phyloP scores from a whole-genome alignment of 2,797 vertebrate species.

The Xenopus petersii region DNA sequence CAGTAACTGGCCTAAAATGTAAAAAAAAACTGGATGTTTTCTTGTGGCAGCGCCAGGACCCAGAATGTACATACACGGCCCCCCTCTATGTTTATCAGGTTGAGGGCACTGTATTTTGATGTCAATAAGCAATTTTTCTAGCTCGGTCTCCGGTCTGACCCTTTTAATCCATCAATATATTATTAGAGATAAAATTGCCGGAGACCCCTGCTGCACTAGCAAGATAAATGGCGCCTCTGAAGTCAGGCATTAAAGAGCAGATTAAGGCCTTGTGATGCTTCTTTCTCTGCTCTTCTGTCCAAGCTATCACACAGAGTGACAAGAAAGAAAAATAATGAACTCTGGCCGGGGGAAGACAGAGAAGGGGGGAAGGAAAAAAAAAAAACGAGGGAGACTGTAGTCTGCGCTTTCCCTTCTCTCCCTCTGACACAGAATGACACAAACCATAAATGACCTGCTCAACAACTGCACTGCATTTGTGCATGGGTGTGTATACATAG shows the following conservation, averaged over 20 bases:
- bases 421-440: slow-evolving; percentile 32
- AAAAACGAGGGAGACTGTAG: slow-evolving; percentile 73
- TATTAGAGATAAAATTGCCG: slow-evolving; percentile 99
- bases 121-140: slow-evolving; percentile 99
- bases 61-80: slow-evolving; percentile 74
- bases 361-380: slow-evolving; percentile 65
- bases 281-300: slow-evolving; percentile 99
- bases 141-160: slow-evolving; percentile 99
- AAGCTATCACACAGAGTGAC: slow-evolving; percentile 99
- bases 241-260: slow-evolving; percentile 99
- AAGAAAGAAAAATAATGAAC: slow-evolving; percentile 99
- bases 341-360: slow-evolving; percentile 89
- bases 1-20: slow-evolving; percentile 56
- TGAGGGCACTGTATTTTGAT: slow-evolving; percentile 99
- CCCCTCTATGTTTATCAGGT: slow-evolving; percentile 99
- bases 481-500: not conserved
- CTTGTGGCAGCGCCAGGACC: slow-evolving; percentile 33
- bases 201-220: slow-evolving; percentile 99
- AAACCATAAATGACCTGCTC: slow-evolving; percentile 12
- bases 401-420: slow-evolving; percentile 31
- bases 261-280: slow-evolving; percentile 99
- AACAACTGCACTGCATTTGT: not conserved
- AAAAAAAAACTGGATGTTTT: slow-evolving; percentile 39
- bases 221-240: slow-evolving; percentile 99
- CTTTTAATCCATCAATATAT: slow-evolving; percentile 99